Evolutionary conservation across 1,140 invertebrate species (phyloP), one percentile per base, ranked within the genome.

Genomic region (Asobara japonica): DNA sequence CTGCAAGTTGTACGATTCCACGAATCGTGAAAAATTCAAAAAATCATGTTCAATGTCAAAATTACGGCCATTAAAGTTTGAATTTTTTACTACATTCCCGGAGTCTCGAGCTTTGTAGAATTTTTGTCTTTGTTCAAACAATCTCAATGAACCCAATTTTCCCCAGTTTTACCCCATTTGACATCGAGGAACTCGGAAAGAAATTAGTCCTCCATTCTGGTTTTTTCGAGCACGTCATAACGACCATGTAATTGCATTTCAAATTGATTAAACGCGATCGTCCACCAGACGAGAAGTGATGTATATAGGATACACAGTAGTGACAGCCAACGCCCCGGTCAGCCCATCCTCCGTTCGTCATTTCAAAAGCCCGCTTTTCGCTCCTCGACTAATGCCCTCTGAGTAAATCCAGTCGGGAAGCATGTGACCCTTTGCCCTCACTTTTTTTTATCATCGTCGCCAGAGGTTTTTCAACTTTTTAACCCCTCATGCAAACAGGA

Each of bases 251-350:
- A 65, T 65, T 65, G 64, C 64, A 41, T 65, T 65, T 41, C 33
- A 65, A 41, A 65, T 65, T 65, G 64, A 65, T 65, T 65, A 65
- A 65, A 65, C 38, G 64, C 31, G 16, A 65, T 65, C 64, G 64
- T 41, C 64, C 33, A 45, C n/a, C 41, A 45, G 41, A 45, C 13
- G 41, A 45, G 41, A 45, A 25, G 51, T 22, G 18, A 56, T 18
- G 22, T 56, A 56, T 56, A 56, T n/a, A n/a, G n/a, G n/a, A n/a
- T n/a, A n/a, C n/a, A n/a, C 51, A 56, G 22, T 20, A 13, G 22
- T 56, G 51, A 56, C 18, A 56, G 51, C 51, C 51, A 56, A 56
- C 51, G 51, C 51, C 51, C 51, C 18, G 45, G 45, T 51, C 22
- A 45, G 27, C 31, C 65, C 33, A 41, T 66, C 65, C n/a, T 48